Conservation (phyloP, 2,113 vertebrate species). For the Gorsachius goisagi region DNA sequence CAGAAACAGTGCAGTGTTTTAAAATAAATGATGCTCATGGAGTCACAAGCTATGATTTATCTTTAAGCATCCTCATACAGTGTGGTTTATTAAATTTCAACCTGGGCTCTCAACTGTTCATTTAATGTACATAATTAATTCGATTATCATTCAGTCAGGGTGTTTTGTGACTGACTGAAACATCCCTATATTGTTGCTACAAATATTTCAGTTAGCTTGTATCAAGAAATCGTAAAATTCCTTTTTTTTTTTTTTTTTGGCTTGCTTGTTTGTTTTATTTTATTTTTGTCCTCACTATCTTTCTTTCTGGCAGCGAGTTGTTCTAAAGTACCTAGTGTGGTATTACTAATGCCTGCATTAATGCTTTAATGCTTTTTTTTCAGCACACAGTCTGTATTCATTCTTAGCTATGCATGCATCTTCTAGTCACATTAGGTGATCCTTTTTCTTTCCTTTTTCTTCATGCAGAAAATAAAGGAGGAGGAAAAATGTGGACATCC, state of each 20-base stretch:
- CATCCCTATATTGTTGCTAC: background rate
- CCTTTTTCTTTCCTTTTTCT: background rate
- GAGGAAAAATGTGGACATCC: background rate
- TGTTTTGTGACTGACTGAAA: slow-evolving; percentile 74
- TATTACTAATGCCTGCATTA: slow-evolving; percentile 22
- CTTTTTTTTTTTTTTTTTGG: background rate
- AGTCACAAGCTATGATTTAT: slow-evolving; percentile 28
- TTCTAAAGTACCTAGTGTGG: background rate
- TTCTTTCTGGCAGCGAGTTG: background rate
- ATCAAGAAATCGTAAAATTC: background rate
- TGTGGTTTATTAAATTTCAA: slow-evolving; percentile 74
- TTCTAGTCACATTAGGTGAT: slow-evolving; percentile 28
- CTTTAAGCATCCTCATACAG: slow-evolving; percentile 52
- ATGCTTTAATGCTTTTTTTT: background rate
- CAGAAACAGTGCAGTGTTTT: background rate
- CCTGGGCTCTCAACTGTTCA: slow-evolving; percentile 63
- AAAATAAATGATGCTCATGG: slow-evolving; percentile 11
- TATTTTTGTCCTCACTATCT: background rate
- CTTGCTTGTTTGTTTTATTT: background rate
- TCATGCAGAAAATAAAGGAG: background rate
- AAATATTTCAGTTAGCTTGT: background rate
- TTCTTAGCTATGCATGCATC: background rate
- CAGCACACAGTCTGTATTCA: background rate
- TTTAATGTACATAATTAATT: slow-evolving; percentile 76
- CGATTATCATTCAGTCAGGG: slow-evolving; percentile 71